Conservation (phyloP, 2,113 vertebrate species). For the Gnathonemus longibarbis region DNA sequence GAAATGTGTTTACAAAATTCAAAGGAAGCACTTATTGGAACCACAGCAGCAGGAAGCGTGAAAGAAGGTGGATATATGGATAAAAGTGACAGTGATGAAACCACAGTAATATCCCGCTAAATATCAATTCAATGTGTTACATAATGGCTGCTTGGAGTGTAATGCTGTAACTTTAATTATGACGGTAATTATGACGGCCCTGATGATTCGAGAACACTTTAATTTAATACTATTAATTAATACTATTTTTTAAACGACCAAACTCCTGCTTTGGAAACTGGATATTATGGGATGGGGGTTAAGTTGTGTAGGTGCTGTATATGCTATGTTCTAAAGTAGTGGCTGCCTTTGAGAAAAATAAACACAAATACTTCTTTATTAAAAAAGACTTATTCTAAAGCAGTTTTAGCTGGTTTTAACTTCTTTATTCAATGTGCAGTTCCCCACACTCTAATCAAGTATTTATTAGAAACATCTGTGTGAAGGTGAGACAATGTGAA, state of each 20-base stretch:
- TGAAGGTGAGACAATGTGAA: not conserved
- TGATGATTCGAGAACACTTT: not conserved
- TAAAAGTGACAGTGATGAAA: not conserved
- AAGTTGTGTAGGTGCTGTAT: not conserved
- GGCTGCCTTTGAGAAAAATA: not conserved
- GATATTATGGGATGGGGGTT: not conserved
- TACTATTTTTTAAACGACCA: not conserved
- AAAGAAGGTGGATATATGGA: not conserved
- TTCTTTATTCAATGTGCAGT: not conserved
- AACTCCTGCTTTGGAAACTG: not conserved
- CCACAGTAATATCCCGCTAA: not conserved
- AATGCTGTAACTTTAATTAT: not conserved
- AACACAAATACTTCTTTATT: not conserved
- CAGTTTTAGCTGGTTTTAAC: not conserved
- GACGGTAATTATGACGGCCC: not conserved
- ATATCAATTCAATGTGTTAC: not conserved
- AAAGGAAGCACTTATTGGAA: not conserved
- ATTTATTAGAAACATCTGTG: constrained; percentile 21
- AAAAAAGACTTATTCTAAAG: not conserved
- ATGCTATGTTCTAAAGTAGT: not conserved
- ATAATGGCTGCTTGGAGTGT: not conserved
- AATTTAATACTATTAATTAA: too few species aligned
- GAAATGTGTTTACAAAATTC: not conserved
- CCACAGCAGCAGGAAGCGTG: not conserved
- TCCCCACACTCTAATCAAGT: constrained; percentile 9